These are phyloP conservation scores for Zoroaster sp. DNA, from an alignment of 53 echinoderm and acorn worm species.

Conservation along the genomic window DNA sequence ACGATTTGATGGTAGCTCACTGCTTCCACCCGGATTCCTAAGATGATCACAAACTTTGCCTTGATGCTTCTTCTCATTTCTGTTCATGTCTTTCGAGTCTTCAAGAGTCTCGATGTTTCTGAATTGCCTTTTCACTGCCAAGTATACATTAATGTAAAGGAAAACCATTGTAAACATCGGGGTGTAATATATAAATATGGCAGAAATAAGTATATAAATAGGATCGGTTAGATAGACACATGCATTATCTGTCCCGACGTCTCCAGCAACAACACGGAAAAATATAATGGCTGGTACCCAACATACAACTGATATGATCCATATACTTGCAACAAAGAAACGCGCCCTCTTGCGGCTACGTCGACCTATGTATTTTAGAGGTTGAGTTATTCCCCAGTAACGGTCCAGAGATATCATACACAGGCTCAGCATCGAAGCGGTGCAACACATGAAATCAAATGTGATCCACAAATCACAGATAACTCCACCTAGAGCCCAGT, in stretches of 20 bases:
- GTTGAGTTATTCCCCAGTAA: slow-evolving; percentile 71
- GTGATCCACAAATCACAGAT: slow-evolving; percentile 76
- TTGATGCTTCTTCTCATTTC: background rate
- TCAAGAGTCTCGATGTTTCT: background rate
- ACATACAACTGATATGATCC: slow-evolving; percentile 52
- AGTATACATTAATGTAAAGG: slow-evolving; percentile 50
- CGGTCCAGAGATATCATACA: slow-evolving; percentile 76
- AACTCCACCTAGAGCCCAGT: slow-evolving; percentile 68
- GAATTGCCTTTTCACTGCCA: slow-evolving; percentile 32
- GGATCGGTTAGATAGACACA: slow-evolving; percentile 69
- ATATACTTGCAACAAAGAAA: slow-evolving; percentile 32
- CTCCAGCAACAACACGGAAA: slow-evolving; percentile 14
- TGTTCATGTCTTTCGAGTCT: background rate
- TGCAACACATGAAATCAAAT: slow-evolving; percentile 70
- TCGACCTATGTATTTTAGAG: slow-evolving; percentile 52
- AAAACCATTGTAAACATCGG: slow-evolving; percentile 67
- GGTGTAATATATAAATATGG: slow-evolving; percentile 49
- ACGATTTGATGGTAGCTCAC: too few species aligned
- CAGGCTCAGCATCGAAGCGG: slow-evolving; percentile 72
- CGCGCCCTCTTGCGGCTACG: slow-evolving; percentile 44
- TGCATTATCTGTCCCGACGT: slow-evolving; percentile 10
- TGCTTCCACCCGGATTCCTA: background rate
- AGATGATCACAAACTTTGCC: background rate
- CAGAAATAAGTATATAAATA: slow-evolving; percentile 61
- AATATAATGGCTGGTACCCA: slow-evolving; percentile 67